Evolutionary conservation across 2,113 vertebrate genomes (phyloP).

Genomic region (Strix aluco): DNA sequence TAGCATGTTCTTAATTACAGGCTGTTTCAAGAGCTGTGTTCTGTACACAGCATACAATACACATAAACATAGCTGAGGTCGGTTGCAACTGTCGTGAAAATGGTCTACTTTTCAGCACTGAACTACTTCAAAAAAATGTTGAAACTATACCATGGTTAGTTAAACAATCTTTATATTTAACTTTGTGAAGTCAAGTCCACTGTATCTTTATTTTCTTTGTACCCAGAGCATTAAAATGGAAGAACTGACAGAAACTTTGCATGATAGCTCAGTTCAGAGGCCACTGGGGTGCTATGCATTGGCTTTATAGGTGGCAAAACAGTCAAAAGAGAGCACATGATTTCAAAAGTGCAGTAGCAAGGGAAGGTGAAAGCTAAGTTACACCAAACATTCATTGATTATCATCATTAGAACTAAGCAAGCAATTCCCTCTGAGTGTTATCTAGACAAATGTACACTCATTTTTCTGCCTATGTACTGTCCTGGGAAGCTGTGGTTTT

Average conservation of each 20-base stretch:
- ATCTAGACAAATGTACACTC: background rate
- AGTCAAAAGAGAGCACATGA: background rate
- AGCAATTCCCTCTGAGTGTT: background rate
- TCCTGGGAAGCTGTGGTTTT: background rate
- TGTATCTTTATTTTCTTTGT: background rate
- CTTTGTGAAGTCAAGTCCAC: background rate
- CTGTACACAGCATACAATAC: conserved; percentile 43
- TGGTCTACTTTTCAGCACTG: background rate
- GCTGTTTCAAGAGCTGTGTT: conserved; percentile 63
- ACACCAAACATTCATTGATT: background rate
- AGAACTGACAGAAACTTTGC: background rate
- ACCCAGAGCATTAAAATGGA: background rate
- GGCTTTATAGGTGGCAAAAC: background rate
- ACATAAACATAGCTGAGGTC: conserved; percentile 54
- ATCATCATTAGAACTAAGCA: background rate
- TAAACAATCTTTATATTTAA: background rate
- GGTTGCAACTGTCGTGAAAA: conserved; percentile 13
- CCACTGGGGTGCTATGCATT: background rate
- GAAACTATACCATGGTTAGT: background rate
- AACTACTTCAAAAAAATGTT: background rate
- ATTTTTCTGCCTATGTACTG: background rate
- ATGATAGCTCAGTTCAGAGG: background rate
- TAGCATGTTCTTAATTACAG: conserved; percentile 70
- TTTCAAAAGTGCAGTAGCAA: background rate
- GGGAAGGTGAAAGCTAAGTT: background rate